phyloP scores from a whole-genome alignment of 2,797 vertebrate genomes.

The Darevskia mixta region DNA sequence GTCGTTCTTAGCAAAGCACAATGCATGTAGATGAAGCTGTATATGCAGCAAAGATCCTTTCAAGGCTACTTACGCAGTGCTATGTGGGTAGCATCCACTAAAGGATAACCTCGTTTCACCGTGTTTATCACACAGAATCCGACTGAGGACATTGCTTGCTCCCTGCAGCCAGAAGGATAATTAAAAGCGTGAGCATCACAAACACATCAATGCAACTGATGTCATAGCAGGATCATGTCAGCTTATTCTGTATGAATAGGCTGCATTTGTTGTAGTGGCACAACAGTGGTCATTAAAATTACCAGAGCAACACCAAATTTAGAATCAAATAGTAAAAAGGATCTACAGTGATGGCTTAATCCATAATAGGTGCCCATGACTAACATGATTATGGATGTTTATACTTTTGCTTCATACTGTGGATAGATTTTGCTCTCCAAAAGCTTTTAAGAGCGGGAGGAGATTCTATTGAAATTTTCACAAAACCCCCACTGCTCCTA shows the following conservation, averaged over 20 bases:
- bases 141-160: conserved; percentile 92
- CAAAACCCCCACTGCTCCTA: not conserved
- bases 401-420: not conserved
- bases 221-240: not conserved
- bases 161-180: conserved; percentile 80
- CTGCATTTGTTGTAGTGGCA: too few relatives aligned
- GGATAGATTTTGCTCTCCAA: too few relatives aligned
- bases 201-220: not conserved
- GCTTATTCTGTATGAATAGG: not conserved
- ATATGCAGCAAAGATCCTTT: not conserved
- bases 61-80: conserved; percentile 88
- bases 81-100: conserved; percentile 97
- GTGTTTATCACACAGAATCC: conserved; percentile 93
- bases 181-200: not conserved
- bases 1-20: not conserved
- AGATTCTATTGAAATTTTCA: not conserved
- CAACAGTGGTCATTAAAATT: not conserved
- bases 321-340: not conserved
- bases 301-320: too few relatives aligned
- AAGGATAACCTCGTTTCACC: conserved; percentile 92
- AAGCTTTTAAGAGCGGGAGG: not conserved
- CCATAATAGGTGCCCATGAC: too few relatives aligned
- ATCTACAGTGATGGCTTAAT: not conserved
- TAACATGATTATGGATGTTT: not conserved
- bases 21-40: not conserved